phyloP scores from a whole-genome alignment of 2,888 invertebrate genomes.

The Cartodere bifasciata region DNA sequence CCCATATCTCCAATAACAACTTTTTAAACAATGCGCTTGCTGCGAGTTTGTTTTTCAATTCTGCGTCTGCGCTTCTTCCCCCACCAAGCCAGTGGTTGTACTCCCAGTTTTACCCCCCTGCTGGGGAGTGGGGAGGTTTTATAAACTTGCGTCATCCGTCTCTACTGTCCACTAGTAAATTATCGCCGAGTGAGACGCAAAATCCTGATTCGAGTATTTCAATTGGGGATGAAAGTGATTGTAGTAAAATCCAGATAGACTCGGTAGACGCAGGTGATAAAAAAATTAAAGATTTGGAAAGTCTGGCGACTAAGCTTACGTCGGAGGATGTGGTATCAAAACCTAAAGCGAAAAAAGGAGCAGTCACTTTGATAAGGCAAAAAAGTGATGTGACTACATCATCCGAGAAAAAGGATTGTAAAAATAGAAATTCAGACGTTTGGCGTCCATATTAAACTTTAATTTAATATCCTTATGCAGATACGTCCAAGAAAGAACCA shows the following conservation, averaged over 20 bases:
- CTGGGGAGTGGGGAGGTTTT: conserved; percentile 60
- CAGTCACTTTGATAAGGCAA: conserved; percentile 31
- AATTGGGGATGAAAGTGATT: conserved; percentile 25
- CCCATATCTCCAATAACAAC: conserved; percentile 29
- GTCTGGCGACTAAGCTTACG: conserved; percentile 29
- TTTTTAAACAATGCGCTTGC: conserved; percentile 47
- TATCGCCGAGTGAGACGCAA: conserved; percentile 19
- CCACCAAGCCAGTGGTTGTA: conserved; percentile 70
- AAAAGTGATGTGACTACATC: conserved; percentile 35
- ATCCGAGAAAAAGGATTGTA: conserved; percentile 31
- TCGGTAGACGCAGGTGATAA: conserved; percentile 11
- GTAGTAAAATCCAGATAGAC: conserved; percentile 9
- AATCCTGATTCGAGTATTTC: conserved; percentile 24
- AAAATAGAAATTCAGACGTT: conserved; percentile 50
- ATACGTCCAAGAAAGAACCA: too few relatives aligned
- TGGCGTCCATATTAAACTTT: conserved; percentile 59
- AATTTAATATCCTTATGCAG: background rate
- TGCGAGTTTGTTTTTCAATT: conserved; percentile 61
- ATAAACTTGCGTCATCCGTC: conserved; percentile 37
- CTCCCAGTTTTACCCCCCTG: conserved; percentile 61
- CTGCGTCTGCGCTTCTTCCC: conserved; percentile 60
- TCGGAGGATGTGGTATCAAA: too few relatives aligned
- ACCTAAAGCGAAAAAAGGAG: conserved; percentile 29
- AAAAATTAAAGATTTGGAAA: conserved; percentile 16
- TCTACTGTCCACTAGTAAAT: conserved; percentile 14